Conservation (phyloP, 2,888 invertebrate species). For the Leptura quadrifasciata region DNA sequence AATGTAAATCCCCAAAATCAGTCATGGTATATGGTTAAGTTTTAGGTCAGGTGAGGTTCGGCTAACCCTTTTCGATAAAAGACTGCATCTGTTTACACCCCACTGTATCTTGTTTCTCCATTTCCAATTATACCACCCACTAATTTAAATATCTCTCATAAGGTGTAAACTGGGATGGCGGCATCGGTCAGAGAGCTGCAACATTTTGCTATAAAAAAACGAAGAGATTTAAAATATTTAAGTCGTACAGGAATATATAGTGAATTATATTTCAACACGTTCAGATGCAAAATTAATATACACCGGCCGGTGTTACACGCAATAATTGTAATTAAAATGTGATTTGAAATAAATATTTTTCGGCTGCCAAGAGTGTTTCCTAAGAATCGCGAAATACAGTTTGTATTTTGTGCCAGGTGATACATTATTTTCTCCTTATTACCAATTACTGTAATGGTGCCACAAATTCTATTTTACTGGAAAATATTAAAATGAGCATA, state of each 20-base stretch:
- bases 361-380: not conserved
- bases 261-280: slow-evolving; percentile 1
- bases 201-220: not conserved
- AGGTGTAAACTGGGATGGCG: slow-evolving; percentile 10
- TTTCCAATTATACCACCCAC: slow-evolving; percentile 6
- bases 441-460: too few species aligned
- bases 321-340: slow-evolving; percentile 7
- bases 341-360: not conserved
- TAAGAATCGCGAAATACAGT: not conserved
- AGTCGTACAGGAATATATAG: not conserved
- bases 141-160: not conserved
- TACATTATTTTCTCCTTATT: too few species aligned
- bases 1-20: not conserved
- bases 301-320: not conserved
- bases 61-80: not conserved
- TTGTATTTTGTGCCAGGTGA: not conserved
- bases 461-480: too few species aligned
- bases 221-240: not conserved
- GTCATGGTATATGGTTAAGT: too few species aligned
- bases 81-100: not conserved
- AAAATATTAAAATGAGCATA: too few species aligned
- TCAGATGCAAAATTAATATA: not conserved
- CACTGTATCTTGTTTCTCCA: not conserved
- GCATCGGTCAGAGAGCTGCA: not conserved
- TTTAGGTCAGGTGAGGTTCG: not conserved